Conservation (phyloP, 2,797 vertebrate species). For the Hydrophis major region DNA sequence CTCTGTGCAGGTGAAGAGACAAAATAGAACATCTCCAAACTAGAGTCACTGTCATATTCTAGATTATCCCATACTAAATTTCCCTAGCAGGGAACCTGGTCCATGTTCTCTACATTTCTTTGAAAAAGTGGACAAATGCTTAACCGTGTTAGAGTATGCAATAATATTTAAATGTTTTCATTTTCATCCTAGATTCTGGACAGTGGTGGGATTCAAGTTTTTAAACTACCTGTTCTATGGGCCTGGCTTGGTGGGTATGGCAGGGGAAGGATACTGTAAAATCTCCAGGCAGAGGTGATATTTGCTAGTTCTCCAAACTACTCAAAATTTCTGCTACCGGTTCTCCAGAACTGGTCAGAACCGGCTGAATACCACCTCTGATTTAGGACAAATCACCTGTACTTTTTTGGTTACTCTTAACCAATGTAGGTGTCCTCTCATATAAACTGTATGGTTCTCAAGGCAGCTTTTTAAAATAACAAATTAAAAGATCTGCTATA, state of each 20-base stretch:
- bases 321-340: no score
- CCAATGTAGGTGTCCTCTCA: background rate
- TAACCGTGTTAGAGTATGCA: background rate
- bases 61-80: background rate
- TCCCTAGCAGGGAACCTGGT: accelerated
- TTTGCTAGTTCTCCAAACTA: no score
- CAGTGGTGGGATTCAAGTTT: no score
- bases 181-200: background rate
- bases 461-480: background rate
- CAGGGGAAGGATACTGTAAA: no score
- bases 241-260: no score
- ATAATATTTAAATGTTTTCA: background rate
- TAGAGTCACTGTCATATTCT: conserved; percentile 65
- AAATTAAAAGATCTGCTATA: background rate
- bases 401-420: background rate
- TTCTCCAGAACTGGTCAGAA: no score
- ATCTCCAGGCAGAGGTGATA: no score
- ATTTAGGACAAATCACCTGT: background rate
- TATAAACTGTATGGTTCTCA: background rate
- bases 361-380: no score
- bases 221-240: no score
- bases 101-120: background rate
- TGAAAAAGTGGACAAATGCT: accelerated
- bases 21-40: background rate
- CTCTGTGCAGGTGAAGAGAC: background rate